Evolutionary conservation across 2,888 invertebrate species (phyloP), one percentile per base, ranked within the genome.

Genomic region (Monoplex corrugatus): DNA sequence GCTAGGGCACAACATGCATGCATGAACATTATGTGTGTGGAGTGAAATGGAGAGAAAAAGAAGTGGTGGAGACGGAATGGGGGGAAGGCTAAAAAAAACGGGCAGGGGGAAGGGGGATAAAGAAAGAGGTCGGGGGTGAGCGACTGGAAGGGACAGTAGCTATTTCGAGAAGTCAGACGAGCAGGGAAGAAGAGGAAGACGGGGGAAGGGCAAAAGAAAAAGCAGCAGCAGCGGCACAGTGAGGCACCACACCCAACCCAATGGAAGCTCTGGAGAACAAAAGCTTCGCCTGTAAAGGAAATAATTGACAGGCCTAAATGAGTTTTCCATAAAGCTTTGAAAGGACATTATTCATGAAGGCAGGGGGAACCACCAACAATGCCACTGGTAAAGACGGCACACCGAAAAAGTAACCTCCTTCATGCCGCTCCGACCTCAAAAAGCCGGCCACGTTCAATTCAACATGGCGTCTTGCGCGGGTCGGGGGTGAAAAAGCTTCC

Each of bases 241-340:
- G 2, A 32, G 16, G 6, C 75, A 8, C 75, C 75, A 8, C 75
- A 75, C 6, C 75, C 75, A 32, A 32, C 35, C 75, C 75, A 32
- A 10, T 8, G 8, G 38, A 75, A 75, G 75, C 10, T 38, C 40
- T 2, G 19, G 19, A 40, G 38, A 75, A 75, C 75, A 80, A 43
- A 80, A 28, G 78, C 40, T 0, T 80, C 28, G 78, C 40, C 28
- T 28, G 78, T 32, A 43, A n/a, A n/a, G 78, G 78, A n/a, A 43
- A 43, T 80, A 80, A 80, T 80, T 80, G 43, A 80, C 78, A 80
- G 78, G 78, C 78, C 40, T 80, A 32, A 78, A 28, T 43, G 43
- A 43, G 40, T 80, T 43, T 28, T 43, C n/a, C n/a, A 80, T 8
- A 23, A 19, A 40, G 35, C 43, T 43, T 23, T 80, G 43, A 80